Base-by-base conservation (phyloP, 64 coral and sea anemone species). In the Dendrophyllia cribrosa region DNA sequence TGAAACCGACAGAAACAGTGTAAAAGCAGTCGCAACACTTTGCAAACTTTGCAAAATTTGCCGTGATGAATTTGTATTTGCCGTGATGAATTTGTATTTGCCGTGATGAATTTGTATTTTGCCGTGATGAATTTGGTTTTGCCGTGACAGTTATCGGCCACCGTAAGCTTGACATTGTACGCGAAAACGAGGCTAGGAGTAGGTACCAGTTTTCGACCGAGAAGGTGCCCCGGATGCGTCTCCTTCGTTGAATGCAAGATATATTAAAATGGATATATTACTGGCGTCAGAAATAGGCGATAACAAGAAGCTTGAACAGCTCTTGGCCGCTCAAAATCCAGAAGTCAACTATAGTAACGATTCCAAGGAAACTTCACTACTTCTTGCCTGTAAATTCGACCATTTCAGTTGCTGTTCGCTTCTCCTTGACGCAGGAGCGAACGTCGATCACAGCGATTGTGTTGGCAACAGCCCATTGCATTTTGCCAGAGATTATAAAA, bases 191-290 rank as follows among this genome's bases (percentile, higher is more conserved):
- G 53, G 53, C 53, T 5, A 9, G 52, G 52, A 55, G 52, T 7
- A 7, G 53, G 34, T 9, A 11, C 4, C 73, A 75, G 34, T 34
- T n/a, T n/a, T n/a, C n/a, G n/a, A n/a, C n/a, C n/a, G n/a, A n/a
- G n/a, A n/a, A n/a, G 2, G 34, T 34, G 34, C 34, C 34, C 34
- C 34, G 34, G 0, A 34, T 15, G 34, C 21, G 19, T 16, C 4
- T 12, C 3, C n/a, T 49, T 77, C 3, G 22, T 77, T 51, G 48
- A 77, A 77, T 8, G 9, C 75, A 70, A 70, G 8, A n/a, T n/a
- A n/a, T n/a, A n/a, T n/a, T n/a, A n/a, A n/a, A 77, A 77, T 77
- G 75, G 45, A 77, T 77, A 51, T 77, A 53, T 77, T 77, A 77
- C 8, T 77, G 26, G 75, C 75, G 45, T 77, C 75, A 77, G 75